Evolutionary conservation across 1,140 invertebrate species (phyloP), one percentile per base, ranked within the genome.

Genomic region (Ganaspis sp.): DNA sequence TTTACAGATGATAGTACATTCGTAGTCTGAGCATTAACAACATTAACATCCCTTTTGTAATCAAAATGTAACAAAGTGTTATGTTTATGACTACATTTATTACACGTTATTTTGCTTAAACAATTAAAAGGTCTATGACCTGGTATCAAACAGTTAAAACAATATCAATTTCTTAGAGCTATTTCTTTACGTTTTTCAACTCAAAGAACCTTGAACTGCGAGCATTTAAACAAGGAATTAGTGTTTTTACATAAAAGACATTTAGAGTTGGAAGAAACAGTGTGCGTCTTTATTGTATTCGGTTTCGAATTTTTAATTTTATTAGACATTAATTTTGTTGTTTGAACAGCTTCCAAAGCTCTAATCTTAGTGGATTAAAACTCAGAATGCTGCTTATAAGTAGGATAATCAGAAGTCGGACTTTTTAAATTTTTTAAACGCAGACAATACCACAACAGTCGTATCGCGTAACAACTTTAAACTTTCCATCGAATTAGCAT

Each of bases 401-500:
- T 17, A n/a, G 45, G n/a, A 49, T n/a, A 49, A 1, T 49, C 45
- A 49, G 15, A n/a, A 4, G 1, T n/a, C 2, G 76, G 37, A 21
- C 76, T 29, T 9, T 40, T 17, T 40, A 77, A 70, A 38, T 77
- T 77, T 45, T 73, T 73, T n/a, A 77, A 17, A 23, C n/a, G 76
- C 76, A 6, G 23, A 12, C 23, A 77, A 37, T 4, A 42, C 42
- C 15, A 54, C 42, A 38, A 45, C 70, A 26, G 72, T 69, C 29
- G 54, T 70, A 17, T 72, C 76, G 12, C 54, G 76, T 17, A 77
- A 58, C 29, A 4, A 2, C 54, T 73, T 73, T 2, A 77, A 19
- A 21, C 70, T 54, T 29, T 21, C 15, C 11, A 53, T 12, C 1
- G 26, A n/a, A 12, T 77, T 53, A 19, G 9, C 17, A 6, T 12